Evolutionary conservation across 1,140 invertebrate genomes (phyloP), one percentile per base, ranked within the genome.

Genomic region (Drosophila bocki): DNA sequence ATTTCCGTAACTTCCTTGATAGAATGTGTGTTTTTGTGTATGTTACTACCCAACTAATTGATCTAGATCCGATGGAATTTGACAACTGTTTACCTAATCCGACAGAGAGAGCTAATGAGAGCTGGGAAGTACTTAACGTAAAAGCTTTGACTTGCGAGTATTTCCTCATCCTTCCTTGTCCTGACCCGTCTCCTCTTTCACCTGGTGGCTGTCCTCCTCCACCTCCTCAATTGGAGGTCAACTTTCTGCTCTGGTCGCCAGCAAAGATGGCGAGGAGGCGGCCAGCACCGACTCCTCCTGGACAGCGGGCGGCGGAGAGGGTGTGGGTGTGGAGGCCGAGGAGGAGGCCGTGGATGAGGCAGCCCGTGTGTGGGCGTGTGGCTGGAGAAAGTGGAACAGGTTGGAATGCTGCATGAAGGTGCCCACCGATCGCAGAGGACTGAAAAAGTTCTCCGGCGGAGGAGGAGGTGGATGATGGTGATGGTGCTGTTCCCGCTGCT

Each of bases 401-500:
- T 91, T 92, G 87, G 91, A 92, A 92, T 92, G 91, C 65, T 92
- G 88, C 71, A 92, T 88, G 35, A 90, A 82, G 53, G 70, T 88
- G 62, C 91, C 85, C 62, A 92, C 68, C 17, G 91, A 75, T 41
- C 76, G 80, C 19, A 92, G 47, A 2, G 91, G 91, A 68, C 88
- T 90, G 47, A 92, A 91, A 59, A 88, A 91, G 45, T 82, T 61
- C 37, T 87, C 80, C 6, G 74, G 72, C 9, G 42, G 56, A 3
- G 51, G 51, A 0, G 53, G 53, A 3, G 53, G 53, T 8, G 33
- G 8, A 50, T 59, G 54, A 22, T 53, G 44, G 22, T 50, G 61
- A 51, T 41, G 69, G 60, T 75, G 51, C 19, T 17, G 63, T n/a
- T 35, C 32, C 15, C 59, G 62, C 13, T 54, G 42, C 15, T 58